A percentile compares a stretch with the other conserved stretches of the same genome.
Conservation (phyloP, 2,113 vertebrate species). For the Asarcornis scutulata region DNA sequence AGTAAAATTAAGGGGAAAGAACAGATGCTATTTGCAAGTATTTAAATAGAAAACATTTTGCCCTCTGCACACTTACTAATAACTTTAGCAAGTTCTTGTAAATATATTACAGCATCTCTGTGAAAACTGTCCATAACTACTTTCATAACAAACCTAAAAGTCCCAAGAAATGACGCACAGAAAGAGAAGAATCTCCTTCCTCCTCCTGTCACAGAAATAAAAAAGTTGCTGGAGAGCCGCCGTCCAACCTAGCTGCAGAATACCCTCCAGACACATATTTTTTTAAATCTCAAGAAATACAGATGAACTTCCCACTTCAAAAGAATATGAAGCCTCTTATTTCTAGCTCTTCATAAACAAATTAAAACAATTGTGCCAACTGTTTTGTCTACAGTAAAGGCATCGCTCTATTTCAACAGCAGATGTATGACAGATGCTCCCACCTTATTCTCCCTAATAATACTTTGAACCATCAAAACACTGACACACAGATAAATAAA, state of each 20-base stretch:
- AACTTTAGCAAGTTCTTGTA: not conserved
- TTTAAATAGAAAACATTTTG: not conserved
- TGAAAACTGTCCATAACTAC: not conserved
- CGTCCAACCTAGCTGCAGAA: constrained; percentile 3
- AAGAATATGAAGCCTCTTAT: constrained; percentile 51
- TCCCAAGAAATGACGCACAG: not conserved
- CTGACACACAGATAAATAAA: not conserved
- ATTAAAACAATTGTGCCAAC: constrained; percentile 31
- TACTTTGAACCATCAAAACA: not conserved
- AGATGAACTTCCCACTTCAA: constrained; percentile 48
- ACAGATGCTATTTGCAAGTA: not conserved
- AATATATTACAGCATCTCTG: not conserved
- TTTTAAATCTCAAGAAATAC: not conserved
- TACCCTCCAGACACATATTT: not conserved
- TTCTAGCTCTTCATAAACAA: constrained; percentile 58
- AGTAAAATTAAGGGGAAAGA: not conserved
- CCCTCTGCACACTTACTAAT: not conserved
- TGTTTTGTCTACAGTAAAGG: constrained; percentile 66
- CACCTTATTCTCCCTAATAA: constrained; percentile 33
- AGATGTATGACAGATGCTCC: constrained; percentile 67
- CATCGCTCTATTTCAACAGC: constrained; percentile 2
- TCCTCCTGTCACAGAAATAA: constrained; percentile 2
- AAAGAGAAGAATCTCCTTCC: not conserved
- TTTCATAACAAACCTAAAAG: not conserved
- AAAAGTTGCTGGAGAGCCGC: not conserved